These are phyloP conservation scores for Caenorhabditis tropicalis DNA, from an alignment of 1,140 invertebrate species.

Conservation along the genomic window DNA sequence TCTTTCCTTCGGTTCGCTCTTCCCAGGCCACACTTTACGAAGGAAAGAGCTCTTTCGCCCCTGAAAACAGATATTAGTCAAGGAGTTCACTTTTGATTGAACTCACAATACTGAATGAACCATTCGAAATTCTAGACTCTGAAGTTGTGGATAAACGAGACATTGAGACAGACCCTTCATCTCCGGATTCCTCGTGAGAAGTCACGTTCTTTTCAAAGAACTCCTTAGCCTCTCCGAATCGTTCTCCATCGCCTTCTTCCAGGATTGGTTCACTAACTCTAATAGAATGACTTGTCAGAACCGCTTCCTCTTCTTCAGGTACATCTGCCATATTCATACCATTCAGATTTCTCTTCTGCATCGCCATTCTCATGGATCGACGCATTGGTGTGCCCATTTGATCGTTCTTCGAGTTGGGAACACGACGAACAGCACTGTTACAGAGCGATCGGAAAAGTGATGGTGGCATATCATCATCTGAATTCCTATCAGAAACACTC, in stretches of 20 bases:
- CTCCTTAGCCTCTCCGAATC: background rate
- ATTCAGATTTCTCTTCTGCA: background rate
- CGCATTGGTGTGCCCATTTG: background rate
- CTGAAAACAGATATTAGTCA: background rate
- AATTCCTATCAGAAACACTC: background rate
- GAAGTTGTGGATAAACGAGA: background rate
- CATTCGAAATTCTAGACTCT: background rate
- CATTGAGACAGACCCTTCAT: conserved; percentile 5
- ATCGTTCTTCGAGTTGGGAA: background rate
- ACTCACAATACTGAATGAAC: background rate
- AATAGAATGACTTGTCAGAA: background rate
- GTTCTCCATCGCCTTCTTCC: background rate
- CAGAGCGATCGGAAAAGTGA: conserved; percentile 9
- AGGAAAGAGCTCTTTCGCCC: background rate
- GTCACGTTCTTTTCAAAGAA: background rate
- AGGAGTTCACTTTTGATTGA: background rate
- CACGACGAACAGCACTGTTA: conserved; percentile 7
- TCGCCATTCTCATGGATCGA: conserved; percentile 2
- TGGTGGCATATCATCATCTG: background rate
- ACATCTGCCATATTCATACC: conserved; percentile 10
- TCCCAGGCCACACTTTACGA: background rate
- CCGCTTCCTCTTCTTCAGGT: background rate
- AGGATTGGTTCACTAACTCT: background rate
- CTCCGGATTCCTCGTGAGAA: background rate
- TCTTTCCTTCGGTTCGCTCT: background rate